phyloP scores from a whole-genome alignment of 2,113 vertebrate species.

The Psephotus haematonotus region DNA sequence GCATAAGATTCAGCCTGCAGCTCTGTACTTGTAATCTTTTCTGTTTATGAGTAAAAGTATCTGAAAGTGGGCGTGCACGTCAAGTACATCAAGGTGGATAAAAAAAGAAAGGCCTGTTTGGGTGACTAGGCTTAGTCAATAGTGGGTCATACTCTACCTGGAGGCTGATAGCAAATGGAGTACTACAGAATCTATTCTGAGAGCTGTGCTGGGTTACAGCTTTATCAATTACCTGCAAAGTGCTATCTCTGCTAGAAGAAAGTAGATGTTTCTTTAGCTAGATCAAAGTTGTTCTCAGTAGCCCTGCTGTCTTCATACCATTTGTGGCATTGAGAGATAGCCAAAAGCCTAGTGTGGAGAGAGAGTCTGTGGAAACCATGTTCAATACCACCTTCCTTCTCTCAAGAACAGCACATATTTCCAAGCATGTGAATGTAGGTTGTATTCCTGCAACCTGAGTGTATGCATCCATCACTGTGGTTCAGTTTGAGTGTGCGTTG shows the following conservation, averaged over 20 bases:
- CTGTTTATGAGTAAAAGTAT: not conserved
- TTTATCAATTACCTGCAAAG: not conserved
- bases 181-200: not conserved
- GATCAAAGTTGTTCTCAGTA: not conserved
- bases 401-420: rapidly evolving
- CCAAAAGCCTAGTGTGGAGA: not conserved
- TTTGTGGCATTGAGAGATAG: rapidly evolving
- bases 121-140: not conserved
- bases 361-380: not conserved
- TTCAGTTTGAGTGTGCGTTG: not conserved
- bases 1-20: not conserved
- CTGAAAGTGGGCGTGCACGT: not conserved
- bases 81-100: not conserved
- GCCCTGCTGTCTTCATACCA: not conserved
- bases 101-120: not conserved
- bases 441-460: not conserved
- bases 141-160: not conserved
- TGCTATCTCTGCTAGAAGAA: not conserved
- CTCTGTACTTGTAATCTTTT: not conserved
- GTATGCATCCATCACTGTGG: not conserved
- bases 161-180: not conserved
- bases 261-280: not conserved
- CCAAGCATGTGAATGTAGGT: not conserved
- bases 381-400: not conserved
- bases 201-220: not conserved